Evolutionary conservation across 1,140 invertebrate genomes (phyloP).

Genomic region (Hestina assimilis): DNA sequence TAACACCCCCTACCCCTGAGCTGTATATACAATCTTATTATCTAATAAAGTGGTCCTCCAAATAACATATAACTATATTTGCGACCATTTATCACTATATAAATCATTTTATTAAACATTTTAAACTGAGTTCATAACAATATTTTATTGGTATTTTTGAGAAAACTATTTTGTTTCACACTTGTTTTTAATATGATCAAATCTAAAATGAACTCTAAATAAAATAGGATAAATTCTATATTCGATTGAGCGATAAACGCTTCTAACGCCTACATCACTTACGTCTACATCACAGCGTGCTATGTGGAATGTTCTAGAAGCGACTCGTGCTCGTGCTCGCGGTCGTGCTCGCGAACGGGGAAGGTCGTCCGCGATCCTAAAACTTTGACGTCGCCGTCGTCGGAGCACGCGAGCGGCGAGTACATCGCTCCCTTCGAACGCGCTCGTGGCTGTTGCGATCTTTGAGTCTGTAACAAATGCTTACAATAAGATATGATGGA

Average conservation of each 20-base stretch:
- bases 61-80: not conserved
- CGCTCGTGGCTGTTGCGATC: constrained; percentile 32
- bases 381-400: constrained; percentile 56
- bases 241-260: no score
- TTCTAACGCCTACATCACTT: constrained; percentile 41
- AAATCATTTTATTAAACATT: not conserved
- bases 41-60: constrained; percentile 11
- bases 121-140: no score
- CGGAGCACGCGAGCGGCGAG: constrained; percentile 55
- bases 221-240: not conserved
- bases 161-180: no score
- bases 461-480: constrained; percentile 3
- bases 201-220: not conserved
- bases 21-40: constrained; percentile 3
- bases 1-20: not conserved
- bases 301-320: constrained; percentile 69
- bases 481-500: not conserved
- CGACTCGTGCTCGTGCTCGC: constrained; percentile 44
- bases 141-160: no score
- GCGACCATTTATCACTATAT: not conserved
- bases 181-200: no score
- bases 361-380: constrained; percentile 41
- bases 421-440: constrained; percentile 50
- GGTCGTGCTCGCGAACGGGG: constrained; percentile 32
- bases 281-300: constrained; percentile 63